Evolutionary conservation across 1,140 invertebrate genomes (phyloP), one percentile per base, ranked within the genome.

Genomic region (Aradophagus sp.): DNA sequence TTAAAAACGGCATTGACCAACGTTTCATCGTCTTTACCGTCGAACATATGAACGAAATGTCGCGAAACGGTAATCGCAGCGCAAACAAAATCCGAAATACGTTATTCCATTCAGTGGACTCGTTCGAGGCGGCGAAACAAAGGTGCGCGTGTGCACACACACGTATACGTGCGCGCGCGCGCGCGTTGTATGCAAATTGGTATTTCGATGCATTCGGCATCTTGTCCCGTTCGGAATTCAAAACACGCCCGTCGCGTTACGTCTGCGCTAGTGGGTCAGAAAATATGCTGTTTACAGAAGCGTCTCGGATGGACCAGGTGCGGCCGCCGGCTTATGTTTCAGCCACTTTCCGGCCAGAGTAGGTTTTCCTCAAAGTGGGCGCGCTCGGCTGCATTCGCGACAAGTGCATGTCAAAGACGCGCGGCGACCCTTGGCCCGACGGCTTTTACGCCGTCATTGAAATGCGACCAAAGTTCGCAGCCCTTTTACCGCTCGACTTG

Each of bases 201-300:
- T 74, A 71, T 67, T 74, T 74, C 52, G 58, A 71, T 71, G 67
- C 72, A 63, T 61, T 65, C 52, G 63, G 56, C 65, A 62, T 77
- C 29, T 61, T 56, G 74, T 67, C n/a, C n/a, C 71, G 53, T 77
- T 42, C 67, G 61, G 67, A 76, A 78, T 79, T 77, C 73, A 74
- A 75, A 75, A 77, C 77, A 77, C 67, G 75, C 53, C 59, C 52
- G 50, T 75, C 75, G 67, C 35, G 67, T 80, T 78, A 78, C 59
- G 58, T 77, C 55, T 79, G 77, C 73, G 52, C 65, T 75, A 76
- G 68, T 74, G 77, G 74, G 68, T 74, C 74, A 72, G 76, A 80
- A 80, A 80, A 76, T 80, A 80, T 77, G 76, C 74, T 77, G 74
- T 79, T 79, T 79, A 78, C 71, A 55, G 42, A 65, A 52, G 42